phyloP scores from a whole-genome alignment of 2,888 invertebrate species.

The Schrankia costaestrigalis region DNA sequence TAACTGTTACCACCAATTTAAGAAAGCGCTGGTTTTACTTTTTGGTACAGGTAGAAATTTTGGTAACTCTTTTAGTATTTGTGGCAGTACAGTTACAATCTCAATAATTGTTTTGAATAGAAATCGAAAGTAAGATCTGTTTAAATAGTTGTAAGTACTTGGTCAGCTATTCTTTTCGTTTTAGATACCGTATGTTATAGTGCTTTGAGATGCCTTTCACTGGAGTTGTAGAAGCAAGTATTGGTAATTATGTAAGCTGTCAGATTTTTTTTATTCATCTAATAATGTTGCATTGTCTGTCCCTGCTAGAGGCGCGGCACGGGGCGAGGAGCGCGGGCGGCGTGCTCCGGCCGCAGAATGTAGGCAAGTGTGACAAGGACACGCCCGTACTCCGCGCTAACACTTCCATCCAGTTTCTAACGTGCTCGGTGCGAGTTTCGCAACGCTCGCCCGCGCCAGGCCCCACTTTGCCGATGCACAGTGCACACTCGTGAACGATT shows the following conservation, averaged over 20 bases:
- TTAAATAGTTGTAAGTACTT: conserved; percentile 11
- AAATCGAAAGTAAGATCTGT: conserved; percentile 20
- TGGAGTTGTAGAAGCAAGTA: conserved; percentile 13
- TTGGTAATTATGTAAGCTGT: conserved; percentile 42
- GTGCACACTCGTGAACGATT: conserved; percentile 58
- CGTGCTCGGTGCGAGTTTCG: conserved; percentile 73
- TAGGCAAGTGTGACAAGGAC: conserved; percentile 81
- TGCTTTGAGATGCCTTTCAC: conserved; percentile 13
- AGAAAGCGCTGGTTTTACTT: conserved; percentile 29
- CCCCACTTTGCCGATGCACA: conserved; percentile 64
- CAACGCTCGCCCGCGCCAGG: conserved; percentile 60
- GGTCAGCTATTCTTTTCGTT: too few relatives aligned
- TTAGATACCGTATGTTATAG: conserved; percentile 1
- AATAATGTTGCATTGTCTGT: conserved; percentile 71
- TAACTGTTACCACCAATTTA: conserved; percentile 19
- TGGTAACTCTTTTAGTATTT: too few relatives aligned
- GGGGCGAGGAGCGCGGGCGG: conserved; percentile 55
- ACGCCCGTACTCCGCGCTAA: conserved; percentile 77
- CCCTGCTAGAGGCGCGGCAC: conserved; percentile 54
- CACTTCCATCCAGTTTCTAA: conserved; percentile 81
- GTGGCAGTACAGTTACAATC: too few relatives aligned
- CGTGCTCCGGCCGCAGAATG: conserved; percentile 70
- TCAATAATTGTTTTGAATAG: conserved; percentile 9
- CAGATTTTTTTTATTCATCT: conserved; percentile 62
- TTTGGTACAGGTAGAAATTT: conserved; percentile 8